A percentile compares a stretch with the other conserved stretches of the same genome.
phyloP scores from a whole-genome alignment of 2,888 invertebrate genomes.

The Trypoxylon attenuatum region DNA sequence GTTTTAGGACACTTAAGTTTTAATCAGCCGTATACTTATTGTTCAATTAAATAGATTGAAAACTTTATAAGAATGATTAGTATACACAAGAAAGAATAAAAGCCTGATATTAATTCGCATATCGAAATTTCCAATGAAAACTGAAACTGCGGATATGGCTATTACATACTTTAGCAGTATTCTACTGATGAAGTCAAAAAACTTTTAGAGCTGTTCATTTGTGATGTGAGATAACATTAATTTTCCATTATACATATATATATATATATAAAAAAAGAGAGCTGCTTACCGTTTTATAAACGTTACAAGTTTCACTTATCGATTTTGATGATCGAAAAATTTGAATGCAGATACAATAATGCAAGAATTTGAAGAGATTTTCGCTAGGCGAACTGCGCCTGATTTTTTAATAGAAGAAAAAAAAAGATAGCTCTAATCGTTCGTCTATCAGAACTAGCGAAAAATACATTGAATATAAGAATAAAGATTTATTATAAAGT shows the following conservation, averaged over 20 bases:
- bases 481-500: background rate
- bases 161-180: background rate
- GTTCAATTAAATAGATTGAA: no score
- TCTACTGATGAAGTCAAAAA: conserved; percentile 14
- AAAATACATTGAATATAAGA: background rate
- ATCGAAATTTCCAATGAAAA: no score
- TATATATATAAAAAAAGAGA: conserved; percentile 25
- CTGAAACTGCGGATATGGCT: no score
- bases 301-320: conserved; percentile 8
- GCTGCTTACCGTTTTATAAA: conserved; percentile 7
- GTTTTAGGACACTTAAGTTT: no score
- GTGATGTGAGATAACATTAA: conserved; percentile 51
- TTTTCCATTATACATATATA: conserved; percentile 12
- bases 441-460: background rate
- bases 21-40: no score
- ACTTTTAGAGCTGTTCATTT: conserved; percentile 44
- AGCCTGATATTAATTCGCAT: no score
- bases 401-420: background rate
- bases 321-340: conserved; percentile 9
- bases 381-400: background rate
- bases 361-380: background rate
- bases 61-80: no score
- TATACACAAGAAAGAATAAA: no score
- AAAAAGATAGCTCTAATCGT: background rate
- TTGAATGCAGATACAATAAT: background rate